Evolutionary conservation across 2,113 vertebrate genomes (phyloP), one percentile per base, ranked within the genome.

Genomic region (Takifugu bimaculatus): DNA sequence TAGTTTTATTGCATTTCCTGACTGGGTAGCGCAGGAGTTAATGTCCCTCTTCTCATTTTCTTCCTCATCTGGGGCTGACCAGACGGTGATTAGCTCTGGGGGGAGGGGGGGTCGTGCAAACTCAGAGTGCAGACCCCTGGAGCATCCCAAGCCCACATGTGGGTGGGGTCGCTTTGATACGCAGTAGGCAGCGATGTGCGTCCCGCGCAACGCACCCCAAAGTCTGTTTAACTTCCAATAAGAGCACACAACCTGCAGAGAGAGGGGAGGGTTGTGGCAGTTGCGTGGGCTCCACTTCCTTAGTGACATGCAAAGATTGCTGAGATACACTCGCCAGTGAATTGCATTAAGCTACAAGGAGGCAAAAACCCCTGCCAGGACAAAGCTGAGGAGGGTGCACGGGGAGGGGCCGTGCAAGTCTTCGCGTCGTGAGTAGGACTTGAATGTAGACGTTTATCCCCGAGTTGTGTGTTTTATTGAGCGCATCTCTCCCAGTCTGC

Each of bases 91-190:
- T 78, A 66, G 79, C 80, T 82, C 87, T 79, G 88, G 89, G 89
- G 87, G 84, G 56, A 12, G 44, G 12, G 12, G 3, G 44, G 5
- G 11, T 12, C 4, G 3, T 14, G n/a, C 6, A 4, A 65, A 3
- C 48, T 7, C 5, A 25, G 3, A 2, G 65, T 77, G 80, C 79
- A 78, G 63, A 80, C 56, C 77, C 65, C 53, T 13, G 1, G 55
- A 63, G 79, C 77, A 79, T 77, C 72, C 76, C 73, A 52, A 48
- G 4, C n/a, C 6, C 68, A n/a, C 63, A 60, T 51, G 81, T 87
- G 88, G 87, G 91, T 87, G 88, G 87, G 88, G 89, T 86, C 82
- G 65, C 58, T 74, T 69, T 81, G 80, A 87, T 80, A 79, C 83
- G 82, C 85, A 85, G 69, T 59, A 79, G 77, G 61, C 79, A 14